Percentiles rank a stretch among this genome's conserved stretches.
These are phyloP conservation scores for Vulpes vulpes DNA, from an alignment of 2,113 vertebrate species.

Conservation along the genomic window DNA sequence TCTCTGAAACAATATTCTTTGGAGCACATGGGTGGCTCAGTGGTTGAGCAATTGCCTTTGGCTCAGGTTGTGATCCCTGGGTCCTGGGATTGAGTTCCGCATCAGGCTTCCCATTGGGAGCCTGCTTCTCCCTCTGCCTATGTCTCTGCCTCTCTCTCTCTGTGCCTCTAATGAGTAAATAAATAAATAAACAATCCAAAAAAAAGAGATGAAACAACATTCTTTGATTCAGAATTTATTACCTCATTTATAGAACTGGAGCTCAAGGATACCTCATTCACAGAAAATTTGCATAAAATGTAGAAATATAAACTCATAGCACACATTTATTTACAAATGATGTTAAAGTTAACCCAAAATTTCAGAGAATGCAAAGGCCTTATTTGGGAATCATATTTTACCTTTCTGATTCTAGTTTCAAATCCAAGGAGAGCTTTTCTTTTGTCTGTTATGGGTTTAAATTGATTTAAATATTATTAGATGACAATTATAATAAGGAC, in stretches of 20 bases:
- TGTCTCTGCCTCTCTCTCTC: too few species aligned
- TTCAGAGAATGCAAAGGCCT: not conserved
- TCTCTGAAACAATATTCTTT: not conserved
- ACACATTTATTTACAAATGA: not conserved
- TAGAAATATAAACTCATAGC: not conserved
- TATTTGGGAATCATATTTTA: not conserved
- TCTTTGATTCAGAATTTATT: conserved; percentile 21
- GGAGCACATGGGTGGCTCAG: too few species aligned
- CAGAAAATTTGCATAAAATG: not conserved
- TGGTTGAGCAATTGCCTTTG: too few species aligned
- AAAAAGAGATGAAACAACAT: not conserved
- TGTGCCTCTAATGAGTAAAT: too few species aligned
- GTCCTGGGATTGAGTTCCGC: too few species aligned
- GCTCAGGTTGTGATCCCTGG: too few species aligned
- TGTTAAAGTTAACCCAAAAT: conserved; percentile 15
- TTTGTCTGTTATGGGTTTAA: not conserved
- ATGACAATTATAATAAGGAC: not conserved
- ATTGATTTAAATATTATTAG: not conserved
- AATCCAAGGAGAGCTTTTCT: not conserved
- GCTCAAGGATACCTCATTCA: not conserved
- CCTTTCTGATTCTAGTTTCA: not conserved
- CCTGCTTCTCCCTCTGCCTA: too few species aligned
- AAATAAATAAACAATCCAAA: too few species aligned
- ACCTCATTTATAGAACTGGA: not conserved
- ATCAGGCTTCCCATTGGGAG: too few species aligned